Evolutionary conservation across 2,797 vertebrate species (phyloP), one percentile per base, ranked within the genome.

Genomic region (Gila robusta): DNA sequence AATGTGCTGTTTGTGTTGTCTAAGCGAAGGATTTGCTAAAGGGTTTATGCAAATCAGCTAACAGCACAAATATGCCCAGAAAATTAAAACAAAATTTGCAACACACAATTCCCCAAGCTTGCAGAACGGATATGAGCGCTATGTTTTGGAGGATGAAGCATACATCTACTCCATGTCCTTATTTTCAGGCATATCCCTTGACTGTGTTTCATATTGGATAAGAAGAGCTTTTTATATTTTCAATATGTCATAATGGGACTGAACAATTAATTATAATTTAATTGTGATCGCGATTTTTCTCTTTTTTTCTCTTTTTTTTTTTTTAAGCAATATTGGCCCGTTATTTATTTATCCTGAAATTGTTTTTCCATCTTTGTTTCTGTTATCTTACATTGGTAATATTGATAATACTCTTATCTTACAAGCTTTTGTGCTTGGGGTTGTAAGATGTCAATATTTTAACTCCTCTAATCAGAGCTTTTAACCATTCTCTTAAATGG

Each of bases 401-500:
- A 47, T 47, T 14, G 11, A 12, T 14, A 47, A 14, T 47, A 47
- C 44, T 44, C 11, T 44, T 44, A 44, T 44, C 41, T 47, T 47
- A 47, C 11, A 47, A 47, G 37, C 21, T 41, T 71, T 6, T 6
- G 41, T 41, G 37, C 37, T 71, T 16, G 39, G 5, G 39, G 5
- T 44, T 72, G 70, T 2, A 41, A 71, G 23, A 41, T 71, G 69
- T 71, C 69, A 71, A 71, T 23, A 71, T 23, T 41, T 72, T 72
- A 72, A 26, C 23, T 44, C 37, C 6, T 70, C 19, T 44, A 44
- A 44, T 26, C 23, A 16, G 12, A 21, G 37, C 69, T 41, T 23
- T 41, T 59, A 59, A 10, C 4, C 56, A 11, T 59, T 39, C 5
- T n/a, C 37, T 70, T 41, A 6, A 41, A n/a, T 70, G 4, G 32